Percentiles rank a stretch among this genome's conserved stretches.
Conservation (phyloP, 2,113 vertebrate species). For the Telmatochromis sp. region DNA sequence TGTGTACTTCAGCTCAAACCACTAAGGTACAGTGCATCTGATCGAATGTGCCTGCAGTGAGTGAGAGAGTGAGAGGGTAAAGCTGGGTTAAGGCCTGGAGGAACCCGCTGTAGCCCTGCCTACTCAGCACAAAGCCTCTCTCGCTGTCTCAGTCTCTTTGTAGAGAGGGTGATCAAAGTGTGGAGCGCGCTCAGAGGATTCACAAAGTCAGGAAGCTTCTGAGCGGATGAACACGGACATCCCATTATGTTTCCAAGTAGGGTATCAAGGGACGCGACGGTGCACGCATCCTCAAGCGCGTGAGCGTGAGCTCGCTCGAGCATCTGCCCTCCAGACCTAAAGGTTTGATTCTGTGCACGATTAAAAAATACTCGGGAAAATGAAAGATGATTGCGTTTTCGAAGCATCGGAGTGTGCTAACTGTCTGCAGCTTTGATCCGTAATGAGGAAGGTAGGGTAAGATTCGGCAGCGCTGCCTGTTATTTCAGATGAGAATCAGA, state of each 20-base stretch:
- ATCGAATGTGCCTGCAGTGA: background rate
- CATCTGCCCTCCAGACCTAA: background rate
- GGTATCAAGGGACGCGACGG: background rate
- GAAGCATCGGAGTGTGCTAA: background rate
- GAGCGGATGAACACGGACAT: slow-evolving; percentile 39
- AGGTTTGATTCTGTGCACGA: background rate
- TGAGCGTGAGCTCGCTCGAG: background rate
- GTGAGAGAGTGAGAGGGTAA: slow-evolving; percentile 5
- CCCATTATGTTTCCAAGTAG: slow-evolving; percentile 32
- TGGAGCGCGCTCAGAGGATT: slow-evolving; percentile 36
- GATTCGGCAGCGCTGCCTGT: slow-evolving; percentile 6
- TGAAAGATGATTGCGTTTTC: slow-evolving; percentile 1
- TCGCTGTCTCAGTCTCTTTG: slow-evolving; percentile 33
- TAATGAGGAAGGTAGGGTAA: slow-evolving; percentile 32
- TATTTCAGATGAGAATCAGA: slow-evolving; percentile 32
- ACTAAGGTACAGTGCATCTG: background rate
- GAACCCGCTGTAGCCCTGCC: slow-evolving; percentile 20
- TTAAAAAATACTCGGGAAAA: background rate
- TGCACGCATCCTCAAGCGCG: background rate
- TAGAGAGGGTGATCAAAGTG: slow-evolving; percentile 54
- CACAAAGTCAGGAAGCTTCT: slow-evolving; percentile 24
- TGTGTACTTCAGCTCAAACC: background rate
- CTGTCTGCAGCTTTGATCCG: slow-evolving; percentile 29
- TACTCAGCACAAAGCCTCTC: slow-evolving; percentile 25
- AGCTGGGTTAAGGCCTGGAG: slow-evolving; percentile 30